These are phyloP conservation scores for Listronotus oregonensis DNA, from an alignment of 1,140 invertebrate genomes.

Conservation along the genomic window DNA sequence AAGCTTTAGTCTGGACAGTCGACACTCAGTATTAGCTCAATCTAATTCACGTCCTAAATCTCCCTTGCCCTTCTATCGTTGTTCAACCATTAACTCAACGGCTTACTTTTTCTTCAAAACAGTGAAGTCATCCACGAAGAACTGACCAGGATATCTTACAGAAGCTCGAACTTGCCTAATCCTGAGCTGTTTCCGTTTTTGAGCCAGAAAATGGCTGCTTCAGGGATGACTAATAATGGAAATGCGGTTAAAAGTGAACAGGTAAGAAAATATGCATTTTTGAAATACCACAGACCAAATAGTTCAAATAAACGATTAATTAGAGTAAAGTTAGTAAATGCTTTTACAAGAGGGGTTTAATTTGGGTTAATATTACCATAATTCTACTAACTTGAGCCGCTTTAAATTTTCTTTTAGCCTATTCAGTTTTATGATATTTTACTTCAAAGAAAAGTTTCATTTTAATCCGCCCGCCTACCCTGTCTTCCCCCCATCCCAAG, in stretches of 20 bases:
- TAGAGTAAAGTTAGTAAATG: too few relatives aligned
- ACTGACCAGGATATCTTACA: constrained; percentile 48
- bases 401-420: too few relatives aligned
- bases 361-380: too few relatives aligned
- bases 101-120: constrained; percentile 31
- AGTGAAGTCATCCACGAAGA: constrained; percentile 11
- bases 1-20: constrained; percentile 94
- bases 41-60: constrained; percentile 80
- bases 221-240: constrained; percentile 42
- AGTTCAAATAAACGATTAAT: too few relatives aligned
- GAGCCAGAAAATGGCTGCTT: constrained; percentile 66
- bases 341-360: too few relatives aligned
- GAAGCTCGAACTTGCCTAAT: constrained; percentile 63
- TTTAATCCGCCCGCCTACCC: too few relatives aligned
- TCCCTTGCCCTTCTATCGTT: constrained; percentile 79
- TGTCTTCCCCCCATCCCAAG: too few relatives aligned
- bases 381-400: too few relatives aligned
- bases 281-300: too few relatives aligned
- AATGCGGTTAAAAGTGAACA: constrained; percentile 18
- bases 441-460: too few relatives aligned
- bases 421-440: too few relatives aligned
- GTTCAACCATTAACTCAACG: constrained; percentile 58
- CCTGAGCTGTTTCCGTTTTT: constrained; percentile 80
- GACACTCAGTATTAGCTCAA: constrained; percentile 87
- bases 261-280: constrained; percentile 9